Percentiles rank a stretch among this genome's conserved stretches.
These are phyloP conservation scores for Pagrus major DNA, from an alignment of 2,113 vertebrate species.

Conservation along the genomic window DNA sequence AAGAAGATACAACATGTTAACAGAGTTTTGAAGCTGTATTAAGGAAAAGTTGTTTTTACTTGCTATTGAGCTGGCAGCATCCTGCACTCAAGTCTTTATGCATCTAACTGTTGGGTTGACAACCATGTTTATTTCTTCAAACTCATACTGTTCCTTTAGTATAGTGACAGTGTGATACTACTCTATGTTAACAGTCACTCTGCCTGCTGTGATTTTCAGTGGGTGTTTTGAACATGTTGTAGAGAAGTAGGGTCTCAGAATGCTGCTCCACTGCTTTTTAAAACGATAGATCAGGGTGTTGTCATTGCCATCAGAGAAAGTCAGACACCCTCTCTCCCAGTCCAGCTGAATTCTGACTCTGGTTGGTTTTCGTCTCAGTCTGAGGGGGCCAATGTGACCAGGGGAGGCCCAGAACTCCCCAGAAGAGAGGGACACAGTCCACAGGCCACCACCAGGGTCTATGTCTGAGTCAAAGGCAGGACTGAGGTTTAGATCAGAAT, in stretches of 20 bases:
- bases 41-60: too few species aligned
- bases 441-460: not conserved
- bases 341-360: not conserved
- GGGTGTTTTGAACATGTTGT: not conserved
- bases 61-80: too few species aligned
- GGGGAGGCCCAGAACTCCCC: not conserved
- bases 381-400: not conserved
- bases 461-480: not conserved
- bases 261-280: not conserved
- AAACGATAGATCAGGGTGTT: not conserved
- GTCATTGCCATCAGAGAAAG: not conserved
- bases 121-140: not conserved
- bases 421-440: not conserved
- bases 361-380: not conserved
- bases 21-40: too few species aligned
- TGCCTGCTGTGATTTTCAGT: not conserved
- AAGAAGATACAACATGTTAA: too few species aligned
- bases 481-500: not conserved
- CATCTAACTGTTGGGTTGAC: too few species aligned
- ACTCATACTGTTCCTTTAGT: not conserved
- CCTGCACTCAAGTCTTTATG: not conserved
- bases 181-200: not conserved
- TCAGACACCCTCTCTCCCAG: slow-evolving; percentile 3
- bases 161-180: not conserved
- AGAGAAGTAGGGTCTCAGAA: not conserved